phyloP scores from a whole-genome alignment of 2,113 vertebrate genomes.

The Erpornis zantholeuca region DNA sequence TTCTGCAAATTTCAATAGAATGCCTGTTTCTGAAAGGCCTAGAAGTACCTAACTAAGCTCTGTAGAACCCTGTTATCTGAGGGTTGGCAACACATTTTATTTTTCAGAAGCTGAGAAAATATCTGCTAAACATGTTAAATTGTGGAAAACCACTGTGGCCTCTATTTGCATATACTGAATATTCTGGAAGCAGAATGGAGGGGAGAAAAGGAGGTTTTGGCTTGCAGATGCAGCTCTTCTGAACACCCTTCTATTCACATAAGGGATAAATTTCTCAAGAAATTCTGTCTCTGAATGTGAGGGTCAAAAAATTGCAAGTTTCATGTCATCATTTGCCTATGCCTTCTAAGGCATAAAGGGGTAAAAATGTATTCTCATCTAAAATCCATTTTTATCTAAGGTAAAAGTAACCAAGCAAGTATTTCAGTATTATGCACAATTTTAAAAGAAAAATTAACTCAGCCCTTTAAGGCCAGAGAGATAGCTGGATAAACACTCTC shows the following conservation, averaged over 20 bases:
- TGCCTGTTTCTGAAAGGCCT: not conserved
- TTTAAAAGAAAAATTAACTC: not conserved
- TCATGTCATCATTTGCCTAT: not conserved
- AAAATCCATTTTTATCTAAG: not conserved
- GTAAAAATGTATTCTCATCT: not conserved
- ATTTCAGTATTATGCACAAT: not conserved
- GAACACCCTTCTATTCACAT: not conserved
- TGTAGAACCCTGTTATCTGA: not conserved
- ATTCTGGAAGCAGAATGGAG: not conserved
- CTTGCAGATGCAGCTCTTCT: not conserved
- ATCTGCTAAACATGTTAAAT: not conserved
- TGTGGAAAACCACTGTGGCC: not conserved
- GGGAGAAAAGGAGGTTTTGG: not conserved
- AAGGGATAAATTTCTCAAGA: not conserved
- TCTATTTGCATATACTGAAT: not conserved
- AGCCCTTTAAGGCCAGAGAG: not conserved
- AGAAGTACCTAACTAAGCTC: not conserved
- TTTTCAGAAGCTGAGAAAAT: slow-evolving; percentile 2
- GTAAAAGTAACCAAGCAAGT: not conserved
- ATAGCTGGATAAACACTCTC: not conserved
- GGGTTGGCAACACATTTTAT: not conserved
- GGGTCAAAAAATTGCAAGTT: not conserved
- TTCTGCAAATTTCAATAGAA: not conserved
- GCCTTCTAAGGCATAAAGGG: not conserved
- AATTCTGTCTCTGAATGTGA: not conserved